These are phyloP conservation scores for Melieria omissa DNA, from an alignment of 2,888 invertebrate genomes.

Conservation along the genomic window DNA sequence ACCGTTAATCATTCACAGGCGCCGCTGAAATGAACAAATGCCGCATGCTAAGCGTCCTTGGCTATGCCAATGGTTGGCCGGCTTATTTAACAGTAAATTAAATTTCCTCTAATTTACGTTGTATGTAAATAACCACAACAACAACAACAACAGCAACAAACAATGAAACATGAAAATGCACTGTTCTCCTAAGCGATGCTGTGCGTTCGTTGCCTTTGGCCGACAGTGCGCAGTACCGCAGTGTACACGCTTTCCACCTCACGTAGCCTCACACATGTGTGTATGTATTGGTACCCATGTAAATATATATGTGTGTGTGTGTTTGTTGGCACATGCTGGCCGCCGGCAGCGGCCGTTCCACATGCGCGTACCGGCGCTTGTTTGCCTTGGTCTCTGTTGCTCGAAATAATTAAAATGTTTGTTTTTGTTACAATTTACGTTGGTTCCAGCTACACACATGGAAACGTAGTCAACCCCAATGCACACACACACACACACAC, in stretches of 20 bases:
- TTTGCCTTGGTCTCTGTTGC: conserved; percentile 21
- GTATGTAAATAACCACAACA: no score
- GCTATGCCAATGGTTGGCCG: neutral
- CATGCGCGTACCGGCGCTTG: neutral
- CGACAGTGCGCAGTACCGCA: neutral
- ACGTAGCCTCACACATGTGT: neutral
- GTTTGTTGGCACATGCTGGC: neutral
- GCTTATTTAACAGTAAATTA: conserved; percentile 20
- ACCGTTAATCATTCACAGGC: conserved; percentile 17
- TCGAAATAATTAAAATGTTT: conserved; percentile 38
- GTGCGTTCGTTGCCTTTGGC: neutral
- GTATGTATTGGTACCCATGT: neutral
- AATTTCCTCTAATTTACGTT: conserved; percentile 20
- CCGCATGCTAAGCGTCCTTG: neutral
- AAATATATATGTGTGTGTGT: neutral
- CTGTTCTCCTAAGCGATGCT: neutral
- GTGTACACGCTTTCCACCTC: conserved; percentile 1
- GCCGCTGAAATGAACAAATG: neutral
- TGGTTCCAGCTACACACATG: conserved; percentile 1
- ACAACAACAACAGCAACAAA: no score
- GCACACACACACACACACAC: neutral
- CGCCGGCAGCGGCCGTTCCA: neutral
- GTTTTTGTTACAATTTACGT: conserved; percentile 1
- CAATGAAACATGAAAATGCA: conserved; percentile 1
- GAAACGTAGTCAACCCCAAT: conserved; percentile 5